A percentile compares a stretch with the other conserved stretches of the same genome.
Conservation (phyloP, 1,140 invertebrate genomes). For the Lethrus apterus region DNA sequence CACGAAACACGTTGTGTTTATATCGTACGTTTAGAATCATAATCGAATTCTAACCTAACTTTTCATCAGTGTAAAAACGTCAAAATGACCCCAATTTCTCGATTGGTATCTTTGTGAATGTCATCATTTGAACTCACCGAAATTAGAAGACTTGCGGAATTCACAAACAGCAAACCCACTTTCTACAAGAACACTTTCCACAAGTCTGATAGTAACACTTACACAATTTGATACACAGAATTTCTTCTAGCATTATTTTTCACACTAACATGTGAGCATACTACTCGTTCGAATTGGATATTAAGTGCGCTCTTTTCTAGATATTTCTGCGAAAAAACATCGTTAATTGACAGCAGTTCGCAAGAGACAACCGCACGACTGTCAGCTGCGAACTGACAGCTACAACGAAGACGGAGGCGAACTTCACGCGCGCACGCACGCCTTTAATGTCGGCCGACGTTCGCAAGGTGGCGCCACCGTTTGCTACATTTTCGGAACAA, state of each 20-base stretch:
- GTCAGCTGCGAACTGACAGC: conserved; percentile 4
- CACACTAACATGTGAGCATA: conserved; percentile 10
- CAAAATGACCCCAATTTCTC: not conserved
- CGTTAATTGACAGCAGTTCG: conserved; percentile 4
- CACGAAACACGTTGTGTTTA: not conserved
- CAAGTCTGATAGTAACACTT: conserved; percentile 11
- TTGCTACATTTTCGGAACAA: too few relatives aligned
- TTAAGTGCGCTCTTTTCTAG: conserved; percentile 3
- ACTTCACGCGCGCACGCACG: too few relatives aligned
- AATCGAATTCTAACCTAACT: conserved; percentile 4
- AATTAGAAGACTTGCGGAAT: conserved; percentile 10
- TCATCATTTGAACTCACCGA: conserved; percentile 3
- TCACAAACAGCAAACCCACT: conserved; percentile 14
- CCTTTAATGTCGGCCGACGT: too few relatives aligned
- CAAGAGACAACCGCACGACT: conserved; percentile 8
- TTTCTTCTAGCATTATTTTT: conserved; percentile 13
- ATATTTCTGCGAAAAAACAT: conserved; percentile 5
- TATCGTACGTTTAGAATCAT: not conserved
- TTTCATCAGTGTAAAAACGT: not conserved
- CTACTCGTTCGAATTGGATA: conserved; percentile 5
- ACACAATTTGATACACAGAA: conserved; percentile 14
- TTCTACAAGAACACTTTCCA: conserved; percentile 14
- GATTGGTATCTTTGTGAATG: not conserved
- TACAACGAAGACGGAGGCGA: not conserved
- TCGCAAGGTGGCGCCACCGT: too few relatives aligned